These are phyloP conservation scores for Myopa tessellatipennis DNA, from an alignment of 2,888 invertebrate genomes.

Conservation along the genomic window DNA sequence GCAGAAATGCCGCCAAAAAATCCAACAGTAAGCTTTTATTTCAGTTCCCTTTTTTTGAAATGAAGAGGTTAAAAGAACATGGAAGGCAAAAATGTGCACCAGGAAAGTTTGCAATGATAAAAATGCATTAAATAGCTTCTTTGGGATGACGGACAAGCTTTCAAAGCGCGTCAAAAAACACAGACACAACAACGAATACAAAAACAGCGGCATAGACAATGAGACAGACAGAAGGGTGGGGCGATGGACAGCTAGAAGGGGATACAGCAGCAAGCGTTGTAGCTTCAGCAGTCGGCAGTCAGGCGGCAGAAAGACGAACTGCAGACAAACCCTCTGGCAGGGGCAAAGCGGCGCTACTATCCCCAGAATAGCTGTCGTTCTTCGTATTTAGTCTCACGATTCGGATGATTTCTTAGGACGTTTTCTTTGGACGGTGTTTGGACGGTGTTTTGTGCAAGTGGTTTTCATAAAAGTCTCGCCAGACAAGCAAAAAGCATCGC, in stretches of 20 bases:
- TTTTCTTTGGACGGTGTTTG: no score
- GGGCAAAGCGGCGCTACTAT: no score
- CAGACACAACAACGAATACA: background rate
- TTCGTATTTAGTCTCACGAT: no score
- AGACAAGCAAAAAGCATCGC: constrained; percentile 21
- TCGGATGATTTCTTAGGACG: no score
- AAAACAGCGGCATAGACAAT: background rate
- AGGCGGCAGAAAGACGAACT: no score
- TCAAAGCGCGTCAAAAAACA: background rate
- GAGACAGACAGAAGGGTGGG: background rate
- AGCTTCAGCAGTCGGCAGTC: background rate
- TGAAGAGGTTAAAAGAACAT: constrained; percentile 24
- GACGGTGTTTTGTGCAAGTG: no score
- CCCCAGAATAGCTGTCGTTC: no score
- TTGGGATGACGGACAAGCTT: constrained; percentile 26
- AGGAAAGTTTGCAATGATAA: constrained; percentile 27
- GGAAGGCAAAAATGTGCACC: background rate
- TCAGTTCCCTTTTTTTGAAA: background rate
- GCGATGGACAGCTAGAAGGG: background rate
- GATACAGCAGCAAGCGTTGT: background rate
- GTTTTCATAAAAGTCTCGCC: no score
- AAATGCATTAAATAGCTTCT: constrained; percentile 34
- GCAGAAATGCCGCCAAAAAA: no score
- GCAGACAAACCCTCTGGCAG: background rate
- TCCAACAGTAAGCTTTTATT: constrained; percentile 27